phyloP scores from a whole-genome alignment of 2,888 invertebrate genomes.

The Acheta domesticus region DNA sequence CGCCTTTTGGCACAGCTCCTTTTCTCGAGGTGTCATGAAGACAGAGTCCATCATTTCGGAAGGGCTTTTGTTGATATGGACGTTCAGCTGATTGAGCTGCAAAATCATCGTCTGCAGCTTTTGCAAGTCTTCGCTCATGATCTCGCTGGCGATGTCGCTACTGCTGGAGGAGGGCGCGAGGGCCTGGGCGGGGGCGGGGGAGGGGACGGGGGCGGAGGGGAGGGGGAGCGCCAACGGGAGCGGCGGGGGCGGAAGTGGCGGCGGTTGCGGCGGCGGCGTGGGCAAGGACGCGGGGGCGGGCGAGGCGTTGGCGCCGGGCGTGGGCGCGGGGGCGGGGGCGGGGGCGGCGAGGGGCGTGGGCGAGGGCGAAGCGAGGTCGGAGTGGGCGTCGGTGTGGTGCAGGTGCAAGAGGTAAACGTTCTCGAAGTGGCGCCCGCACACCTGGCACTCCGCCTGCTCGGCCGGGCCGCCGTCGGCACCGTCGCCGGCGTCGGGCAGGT shows the following conservation, averaged over 20 bases:
- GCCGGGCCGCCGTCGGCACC: conserved; percentile 50
- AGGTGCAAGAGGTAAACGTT: conserved; percentile 47
- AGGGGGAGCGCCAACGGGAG: not conserved
- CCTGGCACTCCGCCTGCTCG: conserved; percentile 44
- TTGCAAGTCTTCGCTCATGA: conserved; percentile 79
- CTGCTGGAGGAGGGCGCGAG: conserved; percentile 28
- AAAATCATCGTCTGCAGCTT: conserved; percentile 88
- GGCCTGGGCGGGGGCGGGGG: not conserved
- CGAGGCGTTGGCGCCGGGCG: conserved; percentile 45
- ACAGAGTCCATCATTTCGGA: not conserved
- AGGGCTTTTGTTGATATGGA: conserved; percentile 57
- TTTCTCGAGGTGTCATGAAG: conserved; percentile 63
- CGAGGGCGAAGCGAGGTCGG: not conserved
- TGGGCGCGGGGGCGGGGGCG: not conserved
- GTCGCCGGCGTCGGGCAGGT: conserved; percentile 41
- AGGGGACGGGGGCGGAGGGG: not conserved
- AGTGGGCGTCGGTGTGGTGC: conserved; percentile 49
- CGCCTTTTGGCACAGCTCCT: conserved; percentile 53
- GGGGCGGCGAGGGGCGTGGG: not conserved
- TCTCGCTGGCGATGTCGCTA: conserved; percentile 47
- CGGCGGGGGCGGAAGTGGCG: not conserved
- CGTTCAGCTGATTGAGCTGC: conserved; percentile 78
- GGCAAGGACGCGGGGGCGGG: conserved; percentile 29
- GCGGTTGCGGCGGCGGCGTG: not conserved
- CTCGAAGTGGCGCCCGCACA: conserved; percentile 47